Conservation (phyloP, 2,888 invertebrate species). For the Drosophila incognita region DNA sequence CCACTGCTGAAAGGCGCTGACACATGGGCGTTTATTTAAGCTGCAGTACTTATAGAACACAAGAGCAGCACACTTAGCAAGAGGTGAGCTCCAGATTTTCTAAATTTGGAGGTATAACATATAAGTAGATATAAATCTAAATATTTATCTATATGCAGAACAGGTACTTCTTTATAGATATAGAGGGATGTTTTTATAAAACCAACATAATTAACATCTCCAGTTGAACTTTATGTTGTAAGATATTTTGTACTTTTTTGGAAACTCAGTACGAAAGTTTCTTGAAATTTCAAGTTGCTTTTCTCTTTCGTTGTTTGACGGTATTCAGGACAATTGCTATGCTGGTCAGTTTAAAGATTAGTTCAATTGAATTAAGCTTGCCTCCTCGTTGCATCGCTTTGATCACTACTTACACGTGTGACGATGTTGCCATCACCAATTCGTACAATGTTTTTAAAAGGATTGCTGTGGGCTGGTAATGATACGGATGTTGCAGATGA, state of each 20-base stretch:
- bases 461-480: slow-evolving; percentile 45
- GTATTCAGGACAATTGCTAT: background rate
- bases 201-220: background rate
- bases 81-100: background rate
- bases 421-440: slow-evolving; percentile 84
- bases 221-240: background rate
- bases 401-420: slow-evolving; percentile 76
- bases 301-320: background rate
- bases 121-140: background rate
- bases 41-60: slow-evolving; percentile 8
- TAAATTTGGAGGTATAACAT: background rate
- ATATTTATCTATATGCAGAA: background rate
- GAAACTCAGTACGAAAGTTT: background rate
- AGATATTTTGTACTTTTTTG: background rate
- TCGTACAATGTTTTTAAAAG: slow-evolving; percentile 78
- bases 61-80: background rate
- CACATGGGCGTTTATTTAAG: slow-evolving; percentile 14
- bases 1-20: slow-evolving; percentile 7
- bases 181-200: background rate
- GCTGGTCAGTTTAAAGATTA: background rate
- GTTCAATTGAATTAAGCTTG: background rate
- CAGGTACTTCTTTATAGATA: background rate
- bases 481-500: slow-evolving; percentile 21
- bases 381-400: background rate
- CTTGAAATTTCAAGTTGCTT: background rate